Conservation (phyloP, 2,888 invertebrate genomes). For the Tortrix viridana region DNA sequence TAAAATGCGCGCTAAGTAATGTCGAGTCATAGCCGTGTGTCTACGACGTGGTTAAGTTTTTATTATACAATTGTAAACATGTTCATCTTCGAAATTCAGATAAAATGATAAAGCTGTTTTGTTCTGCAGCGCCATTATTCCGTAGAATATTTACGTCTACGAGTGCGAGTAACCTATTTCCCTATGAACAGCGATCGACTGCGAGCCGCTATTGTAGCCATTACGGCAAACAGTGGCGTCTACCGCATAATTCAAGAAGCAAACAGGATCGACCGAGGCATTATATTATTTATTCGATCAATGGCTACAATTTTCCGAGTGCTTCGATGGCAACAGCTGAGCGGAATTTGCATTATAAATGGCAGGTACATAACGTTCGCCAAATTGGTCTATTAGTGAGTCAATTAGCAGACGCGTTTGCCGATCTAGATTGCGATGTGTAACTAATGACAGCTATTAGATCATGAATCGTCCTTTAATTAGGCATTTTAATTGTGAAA, state of each 20-base stretch:
- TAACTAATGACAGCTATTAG: conserved; percentile 30
- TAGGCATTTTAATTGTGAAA: neutral
- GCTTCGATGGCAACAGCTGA: conserved; percentile 57
- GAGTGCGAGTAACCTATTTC: conserved; percentile 7
- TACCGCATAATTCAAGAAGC: conserved; percentile 49
- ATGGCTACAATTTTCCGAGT: conserved; percentile 42
- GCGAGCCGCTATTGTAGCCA: conserved; percentile 10
- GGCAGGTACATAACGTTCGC: conserved; percentile 47
- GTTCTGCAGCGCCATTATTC: too few relatives aligned
- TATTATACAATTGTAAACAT: too few relatives aligned
- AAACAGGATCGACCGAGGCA: conserved; percentile 37
- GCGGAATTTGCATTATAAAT: conserved; percentile 67
- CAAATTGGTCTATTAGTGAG: conserved; percentile 50
- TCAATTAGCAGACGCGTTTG: conserved; percentile 58
- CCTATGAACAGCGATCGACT: neutral
- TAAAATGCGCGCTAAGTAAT: too few relatives aligned
- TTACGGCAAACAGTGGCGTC: conserved; percentile 37
- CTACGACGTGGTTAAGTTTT: too few relatives aligned
- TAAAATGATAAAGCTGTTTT: too few relatives aligned
- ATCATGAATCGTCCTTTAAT: neutral
- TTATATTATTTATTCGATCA: conserved; percentile 54
- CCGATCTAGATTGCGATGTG: conserved; percentile 53
- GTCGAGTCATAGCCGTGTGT: too few relatives aligned
- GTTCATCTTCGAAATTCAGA: too few relatives aligned
- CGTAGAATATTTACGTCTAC: neutral